These are phyloP conservation scores for Diachrysia chrysitis DNA, from an alignment of 2,888 invertebrate genomes.

Conservation along the genomic window DNA sequence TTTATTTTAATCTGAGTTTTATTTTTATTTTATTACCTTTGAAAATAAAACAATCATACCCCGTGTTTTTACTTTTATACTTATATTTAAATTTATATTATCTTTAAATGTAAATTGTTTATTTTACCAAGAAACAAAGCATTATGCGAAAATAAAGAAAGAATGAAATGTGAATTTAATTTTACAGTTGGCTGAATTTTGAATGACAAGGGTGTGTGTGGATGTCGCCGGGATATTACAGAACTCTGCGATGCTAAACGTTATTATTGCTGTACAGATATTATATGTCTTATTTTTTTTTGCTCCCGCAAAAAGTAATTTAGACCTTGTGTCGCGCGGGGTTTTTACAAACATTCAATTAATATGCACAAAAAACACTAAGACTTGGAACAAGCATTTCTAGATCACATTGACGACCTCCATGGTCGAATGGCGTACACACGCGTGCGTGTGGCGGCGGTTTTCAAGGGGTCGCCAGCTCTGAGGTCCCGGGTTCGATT, in stretches of 20 bases:
- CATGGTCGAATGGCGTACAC: too few species aligned
- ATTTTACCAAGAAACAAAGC: slow-evolving; percentile 42
- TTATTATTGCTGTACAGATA: slow-evolving; percentile 28
- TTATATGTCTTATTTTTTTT: slow-evolving; percentile 17
- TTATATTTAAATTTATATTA: background rate
- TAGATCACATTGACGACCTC: too few species aligned
- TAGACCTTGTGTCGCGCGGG: too few species aligned
- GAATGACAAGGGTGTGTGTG: slow-evolving; percentile 68
- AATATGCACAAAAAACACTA: too few species aligned
- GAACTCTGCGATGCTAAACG: slow-evolving; percentile 38
- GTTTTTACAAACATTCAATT: too few species aligned
- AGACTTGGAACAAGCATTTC: too few species aligned
- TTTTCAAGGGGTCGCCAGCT: too few species aligned
- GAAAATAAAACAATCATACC: background rate
- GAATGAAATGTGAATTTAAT: slow-evolving; percentile 75
- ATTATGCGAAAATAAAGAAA: slow-evolving; percentile 53
- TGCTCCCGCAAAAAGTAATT: too few species aligned
- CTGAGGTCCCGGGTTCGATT: too few species aligned
- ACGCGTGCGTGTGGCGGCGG: too few species aligned
- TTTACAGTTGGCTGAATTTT: slow-evolving; percentile 74
- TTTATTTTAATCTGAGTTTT: background rate
- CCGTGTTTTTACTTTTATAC: background rate
- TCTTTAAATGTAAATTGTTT: slow-evolving; percentile 5
- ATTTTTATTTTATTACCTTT: background rate
- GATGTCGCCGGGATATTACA: slow-evolving; percentile 44